Conservation (phyloP, 2,888 invertebrate species). For the Altica lythri region DNA sequence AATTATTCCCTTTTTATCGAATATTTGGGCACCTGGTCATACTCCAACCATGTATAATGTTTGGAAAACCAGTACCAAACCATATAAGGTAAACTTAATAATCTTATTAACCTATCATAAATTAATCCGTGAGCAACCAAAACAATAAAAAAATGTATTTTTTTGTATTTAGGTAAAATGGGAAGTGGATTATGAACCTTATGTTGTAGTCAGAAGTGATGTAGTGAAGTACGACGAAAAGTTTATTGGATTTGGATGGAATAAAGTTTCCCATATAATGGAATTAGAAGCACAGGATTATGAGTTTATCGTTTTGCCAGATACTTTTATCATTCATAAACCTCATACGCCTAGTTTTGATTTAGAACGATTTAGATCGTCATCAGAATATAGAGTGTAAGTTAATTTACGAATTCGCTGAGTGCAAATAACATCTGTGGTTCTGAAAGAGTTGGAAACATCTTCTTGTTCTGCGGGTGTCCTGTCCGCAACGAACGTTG, state of each 20-base stretch:
- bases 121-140: neutral
- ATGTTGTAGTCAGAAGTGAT: slow-evolving; percentile 76
- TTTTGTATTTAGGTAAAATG: slow-evolving; percentile 75
- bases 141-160: neutral
- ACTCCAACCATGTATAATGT: slow-evolving; percentile 82
- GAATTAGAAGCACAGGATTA: slow-evolving; percentile 79
- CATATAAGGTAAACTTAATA: slow-evolving; percentile 66
- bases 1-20: slow-evolving; percentile 82
- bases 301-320: slow-evolving; percentile 75
- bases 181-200: slow-evolving; percentile 91
- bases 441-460: no score
- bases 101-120: neutral
- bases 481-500: no score
- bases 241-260: slow-evolving; percentile 96
- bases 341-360: slow-evolving; percentile 90
- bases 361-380: slow-evolving; percentile 82
- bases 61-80: slow-evolving; percentile 77
- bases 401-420: no score
- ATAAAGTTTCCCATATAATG: slow-evolving; percentile 89
- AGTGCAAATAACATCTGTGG: no score
- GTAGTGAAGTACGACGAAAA: slow-evolving; percentile 81
- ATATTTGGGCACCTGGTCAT: slow-evolving; percentile 88
- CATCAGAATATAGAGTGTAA: slow-evolving; percentile 80
- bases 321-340: slow-evolving; percentile 87
- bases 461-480: no score